These are phyloP conservation scores for Notarius quadriscutis DNA, from an alignment of 2,113 vertebrate genomes.

Conservation along the genomic window DNA sequence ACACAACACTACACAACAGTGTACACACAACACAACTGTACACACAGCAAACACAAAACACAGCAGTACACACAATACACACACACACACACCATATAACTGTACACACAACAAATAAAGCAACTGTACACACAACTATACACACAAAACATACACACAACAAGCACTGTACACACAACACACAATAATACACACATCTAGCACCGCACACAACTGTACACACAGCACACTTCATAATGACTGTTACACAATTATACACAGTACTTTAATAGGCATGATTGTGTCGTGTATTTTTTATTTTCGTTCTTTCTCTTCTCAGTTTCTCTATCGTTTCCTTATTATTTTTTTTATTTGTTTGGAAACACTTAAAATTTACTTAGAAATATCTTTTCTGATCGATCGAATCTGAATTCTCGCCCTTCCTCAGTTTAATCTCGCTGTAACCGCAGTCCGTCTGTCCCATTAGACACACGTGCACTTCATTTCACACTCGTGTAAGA, in stretches of 20 bases:
- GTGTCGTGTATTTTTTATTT: background rate
- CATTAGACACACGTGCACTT: background rate
- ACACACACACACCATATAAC: background rate
- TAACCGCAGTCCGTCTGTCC: background rate
- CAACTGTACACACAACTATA: background rate
- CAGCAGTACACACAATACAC: too few relatives aligned
- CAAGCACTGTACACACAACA: background rate
- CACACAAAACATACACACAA: too few relatives aligned
- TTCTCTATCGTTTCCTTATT: background rate
- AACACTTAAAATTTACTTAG: background rate
- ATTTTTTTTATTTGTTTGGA: background rate
- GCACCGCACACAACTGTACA: background rate
- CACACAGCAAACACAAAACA: background rate
- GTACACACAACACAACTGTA: background rate
- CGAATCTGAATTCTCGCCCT: too few relatives aligned
- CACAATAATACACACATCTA: background rate
- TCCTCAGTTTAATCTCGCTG: background rate
- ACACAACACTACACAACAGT: too few relatives aligned
- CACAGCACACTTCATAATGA: background rate
- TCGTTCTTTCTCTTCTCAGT: background rate
- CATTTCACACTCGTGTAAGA: background rate
- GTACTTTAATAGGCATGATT: background rate
- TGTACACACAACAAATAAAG: background rate
- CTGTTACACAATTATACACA: background rate
- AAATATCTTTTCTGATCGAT: background rate